A percentile compares a stretch with the other conserved stretches of the same genome.
Evolutionary conservation across 2,113 vertebrate species (phyloP).

Genomic region (Laticauda laticaudata): DNA sequence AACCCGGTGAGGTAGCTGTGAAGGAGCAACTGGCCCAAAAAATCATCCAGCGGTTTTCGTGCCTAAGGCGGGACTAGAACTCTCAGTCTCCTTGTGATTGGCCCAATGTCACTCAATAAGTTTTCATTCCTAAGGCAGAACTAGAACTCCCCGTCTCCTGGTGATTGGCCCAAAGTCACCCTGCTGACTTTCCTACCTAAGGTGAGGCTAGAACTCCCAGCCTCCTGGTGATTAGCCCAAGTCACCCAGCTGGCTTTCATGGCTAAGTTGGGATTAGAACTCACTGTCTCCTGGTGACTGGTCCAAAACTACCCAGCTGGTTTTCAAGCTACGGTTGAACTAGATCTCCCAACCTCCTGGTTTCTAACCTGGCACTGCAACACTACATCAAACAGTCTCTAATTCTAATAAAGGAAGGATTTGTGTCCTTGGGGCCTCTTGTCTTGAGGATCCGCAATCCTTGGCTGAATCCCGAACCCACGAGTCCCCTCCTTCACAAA

Average conservation of each 20-base stretch:
- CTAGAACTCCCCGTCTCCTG: too few relatives aligned
- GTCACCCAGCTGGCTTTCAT: accelerated
- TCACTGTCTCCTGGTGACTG: too few relatives aligned
- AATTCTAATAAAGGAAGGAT: neutral
- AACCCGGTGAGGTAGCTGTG: too few relatives aligned
- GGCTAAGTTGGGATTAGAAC: too few relatives aligned
- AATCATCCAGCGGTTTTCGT: too few relatives aligned
- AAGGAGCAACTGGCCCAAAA: too few relatives aligned
- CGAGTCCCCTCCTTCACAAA: neutral
- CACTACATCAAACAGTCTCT: neutral
- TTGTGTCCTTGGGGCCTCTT: neutral
- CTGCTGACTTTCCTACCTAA: accelerated
- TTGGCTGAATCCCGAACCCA: neutral
- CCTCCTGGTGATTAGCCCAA: neutral
- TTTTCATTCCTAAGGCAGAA: too few relatives aligned
- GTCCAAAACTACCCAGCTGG: too few relatives aligned
- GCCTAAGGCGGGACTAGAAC: too few relatives aligned
- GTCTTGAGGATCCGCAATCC: neutral
- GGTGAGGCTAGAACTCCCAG: accelerated
- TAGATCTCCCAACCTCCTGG: neutral
- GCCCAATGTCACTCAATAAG: too few relatives aligned
- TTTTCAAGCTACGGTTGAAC: too few relatives aligned
- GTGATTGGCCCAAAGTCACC: neutral
- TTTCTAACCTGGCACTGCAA: neutral
- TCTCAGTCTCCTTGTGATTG: too few relatives aligned